Evolutionary conservation across 1,140 invertebrate genomes (phyloP), one percentile per base, ranked within the genome.

Genomic region (Danaus melanippus): DNA sequence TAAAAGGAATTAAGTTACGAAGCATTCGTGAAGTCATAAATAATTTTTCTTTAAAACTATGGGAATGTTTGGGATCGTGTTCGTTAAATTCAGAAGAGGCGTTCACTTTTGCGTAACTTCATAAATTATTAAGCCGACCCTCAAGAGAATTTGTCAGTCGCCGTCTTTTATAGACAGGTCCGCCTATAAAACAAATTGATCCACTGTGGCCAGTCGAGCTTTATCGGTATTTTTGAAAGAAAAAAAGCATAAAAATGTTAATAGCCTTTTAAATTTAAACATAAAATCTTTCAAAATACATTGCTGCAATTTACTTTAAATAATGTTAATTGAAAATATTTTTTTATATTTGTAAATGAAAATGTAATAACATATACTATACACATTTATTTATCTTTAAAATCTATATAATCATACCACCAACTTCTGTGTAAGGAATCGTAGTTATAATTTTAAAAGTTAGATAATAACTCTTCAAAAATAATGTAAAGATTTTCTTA

Each of bases 101-200:
- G 56, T 67, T 58, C 60, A 68, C 62, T 63, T 69, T 69, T 67
- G 50, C 66, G 58, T 61, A 61, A 64, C 57, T 62, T 71, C 68
- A 65, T 78, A 75, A 77, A 76, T 77, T 73, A 75, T 73, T 73
- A 71, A 71, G 64, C 56, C 64, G 42, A 58, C 52, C 63, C 72
- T 71, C 74, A 45, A 57, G 67, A 73, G 72, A 71, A 65, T 74
- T 73, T 66, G 63, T 71, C 72, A 71, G 70, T 66, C 65, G 65
- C 70, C 69, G 71, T 74, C 72, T 76, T 76, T 76, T 75, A 77
- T 74, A 75, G 70, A 77, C 74, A 74, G 69, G 66, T 62, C 66
- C 62, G 69, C 62, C 69, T 73, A 67, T 77, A 74, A 73, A 77
- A 74, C 62, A 74, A 77, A 75, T 77, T 77, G 72, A 68, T 66